Evolutionary conservation across 2,113 vertebrate genomes (phyloP).

Genomic region (Burhinus bistriatus): DNA sequence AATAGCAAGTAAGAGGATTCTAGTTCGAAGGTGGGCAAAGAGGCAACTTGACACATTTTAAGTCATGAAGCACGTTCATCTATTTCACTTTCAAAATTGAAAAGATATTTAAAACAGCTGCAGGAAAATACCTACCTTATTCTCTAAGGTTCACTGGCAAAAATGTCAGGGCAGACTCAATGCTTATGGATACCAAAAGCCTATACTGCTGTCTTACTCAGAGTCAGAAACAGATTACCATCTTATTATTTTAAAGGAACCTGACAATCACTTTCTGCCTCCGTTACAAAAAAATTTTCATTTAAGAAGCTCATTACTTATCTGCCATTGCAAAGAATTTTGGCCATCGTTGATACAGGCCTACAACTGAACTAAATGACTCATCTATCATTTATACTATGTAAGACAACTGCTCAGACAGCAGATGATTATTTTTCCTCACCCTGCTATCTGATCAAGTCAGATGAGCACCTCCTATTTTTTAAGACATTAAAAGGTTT

Average conservation of each 20-base stretch:
- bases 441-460: not conserved
- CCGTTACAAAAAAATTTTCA: not conserved
- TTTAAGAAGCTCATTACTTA: not conserved
- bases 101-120: not conserved
- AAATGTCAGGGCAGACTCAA: not conserved
- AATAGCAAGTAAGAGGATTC: not conserved
- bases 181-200: not conserved
- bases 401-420: not conserved
- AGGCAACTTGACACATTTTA: not conserved
- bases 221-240: not conserved
- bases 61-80: not conserved
- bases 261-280: not conserved
- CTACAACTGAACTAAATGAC: not conserved
- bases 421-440: not conserved
- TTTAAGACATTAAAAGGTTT: not conserved
- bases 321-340: not conserved
- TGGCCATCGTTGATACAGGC: not conserved
- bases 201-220: not conserved
- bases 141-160: not conserved
- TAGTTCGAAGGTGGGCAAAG: not conserved
- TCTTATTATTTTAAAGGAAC: not conserved
- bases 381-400: not conserved
- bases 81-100: not conserved
- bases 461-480: not conserved
- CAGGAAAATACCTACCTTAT: not conserved